Conservation (phyloP, 2,113 vertebrate species). For the Esox niger region DNA sequence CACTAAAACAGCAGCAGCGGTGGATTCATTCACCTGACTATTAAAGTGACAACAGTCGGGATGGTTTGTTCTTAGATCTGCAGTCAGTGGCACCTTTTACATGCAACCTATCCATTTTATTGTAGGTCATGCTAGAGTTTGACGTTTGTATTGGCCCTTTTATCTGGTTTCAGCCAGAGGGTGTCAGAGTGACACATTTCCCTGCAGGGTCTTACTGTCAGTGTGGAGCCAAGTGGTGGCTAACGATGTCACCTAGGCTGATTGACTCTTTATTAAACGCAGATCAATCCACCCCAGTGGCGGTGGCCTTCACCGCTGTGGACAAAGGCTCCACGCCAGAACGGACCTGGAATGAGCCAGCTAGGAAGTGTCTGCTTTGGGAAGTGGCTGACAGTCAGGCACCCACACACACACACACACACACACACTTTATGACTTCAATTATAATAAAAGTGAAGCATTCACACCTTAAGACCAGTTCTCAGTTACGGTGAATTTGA, state of each 20-base stretch:
- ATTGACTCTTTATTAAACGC: conserved; percentile 70
- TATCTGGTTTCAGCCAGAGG: neutral
- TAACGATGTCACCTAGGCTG: conserved; percentile 70
- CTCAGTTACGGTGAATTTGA: too few species aligned
- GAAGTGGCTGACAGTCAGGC: too few species aligned
- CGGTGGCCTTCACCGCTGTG: neutral
- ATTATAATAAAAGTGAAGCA: neutral
- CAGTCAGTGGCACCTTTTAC: too few species aligned
- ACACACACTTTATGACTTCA: neutral
- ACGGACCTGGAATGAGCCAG: too few species aligned
- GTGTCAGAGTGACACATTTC: conserved; percentile 47
- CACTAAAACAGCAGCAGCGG: too few species aligned
- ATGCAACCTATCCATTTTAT: too few species aligned
- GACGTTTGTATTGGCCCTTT: conserved; percentile 4
- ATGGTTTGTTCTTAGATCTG: too few species aligned
- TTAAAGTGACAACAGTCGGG: too few species aligned
- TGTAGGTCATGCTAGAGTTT: conserved; percentile 1
- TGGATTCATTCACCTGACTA: too few species aligned
- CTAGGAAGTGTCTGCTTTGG: conserved; percentile 27
- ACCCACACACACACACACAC: neutral
- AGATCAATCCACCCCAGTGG: conserved; percentile 55
- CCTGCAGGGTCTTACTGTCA: conserved; percentile 30
- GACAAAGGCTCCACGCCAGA: conserved; percentile 35
- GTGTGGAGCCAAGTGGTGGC: conserved; percentile 32
- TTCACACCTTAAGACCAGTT: too few species aligned